Percentiles rank a stretch among this genome's conserved stretches.
Evolutionary conservation across 2,113 vertebrate species (phyloP).

Genomic region (Poeciliopsis prolifica): DNA sequence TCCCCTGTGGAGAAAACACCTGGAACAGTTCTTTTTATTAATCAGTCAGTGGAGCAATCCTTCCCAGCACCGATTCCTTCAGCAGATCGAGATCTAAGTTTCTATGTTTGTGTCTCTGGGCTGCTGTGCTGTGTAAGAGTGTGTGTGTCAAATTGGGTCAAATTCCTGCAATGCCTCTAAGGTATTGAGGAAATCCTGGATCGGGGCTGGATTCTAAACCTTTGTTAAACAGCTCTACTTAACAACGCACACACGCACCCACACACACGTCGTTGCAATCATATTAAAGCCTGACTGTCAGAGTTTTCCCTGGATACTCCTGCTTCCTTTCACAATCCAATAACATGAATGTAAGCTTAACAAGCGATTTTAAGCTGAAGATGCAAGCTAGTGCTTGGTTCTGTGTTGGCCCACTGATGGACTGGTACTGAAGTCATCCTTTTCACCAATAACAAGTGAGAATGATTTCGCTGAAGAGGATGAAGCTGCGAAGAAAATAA

Average conservation of each 20-base stretch:
- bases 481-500: background rate
- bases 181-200: conserved; percentile 49
- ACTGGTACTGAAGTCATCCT: background rate
- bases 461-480: background rate
- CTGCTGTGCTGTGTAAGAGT: background rate
- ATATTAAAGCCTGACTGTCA: background rate
- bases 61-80: conserved; percentile 12
- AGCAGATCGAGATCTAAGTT: conserved; percentile 6
- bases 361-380: background rate
- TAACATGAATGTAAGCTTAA: background rate
- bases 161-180: conserved; percentile 8
- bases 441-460: too few species aligned
- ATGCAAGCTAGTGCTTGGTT: background rate
- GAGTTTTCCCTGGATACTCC: background rate
- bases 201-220: conserved; percentile 52
- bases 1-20: conserved; percentile 53
- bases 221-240: conserved; percentile 43
- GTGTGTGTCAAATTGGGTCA: conserved; percentile 58
- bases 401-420: background rate
- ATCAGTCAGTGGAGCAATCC: conserved; percentile 42
- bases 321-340: background rate
- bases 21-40: conserved; percentile 28
- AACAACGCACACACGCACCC: conserved; percentile 1
- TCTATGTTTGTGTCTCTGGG: conserved; percentile 9
- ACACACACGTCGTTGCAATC: conserved; percentile 4